Evolutionary conservation across 2,888 invertebrate species (phyloP).

Genomic region (Ormyrus labotus): DNA sequence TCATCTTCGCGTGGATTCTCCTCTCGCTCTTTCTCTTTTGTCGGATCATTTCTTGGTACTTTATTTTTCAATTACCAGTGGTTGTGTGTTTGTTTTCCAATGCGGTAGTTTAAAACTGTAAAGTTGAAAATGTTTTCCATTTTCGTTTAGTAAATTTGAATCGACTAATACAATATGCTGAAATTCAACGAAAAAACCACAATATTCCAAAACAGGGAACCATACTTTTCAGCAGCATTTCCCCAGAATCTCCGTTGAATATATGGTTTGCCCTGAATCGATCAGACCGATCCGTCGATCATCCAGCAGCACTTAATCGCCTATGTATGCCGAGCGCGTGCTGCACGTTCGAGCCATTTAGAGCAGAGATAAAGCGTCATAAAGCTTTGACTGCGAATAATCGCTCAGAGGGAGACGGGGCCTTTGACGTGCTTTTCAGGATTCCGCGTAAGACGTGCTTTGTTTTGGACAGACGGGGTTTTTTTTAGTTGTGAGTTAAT

Average conservation of each 20-base stretch:
- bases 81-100: not conserved
- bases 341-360: slow-evolving; percentile 4
- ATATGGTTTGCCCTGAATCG: too few species aligned
- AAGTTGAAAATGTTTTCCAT: too few species aligned
- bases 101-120: slow-evolving; percentile 13
- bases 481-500: too few species aligned
- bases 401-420: not conserved
- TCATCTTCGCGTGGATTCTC: slow-evolving; percentile 12
- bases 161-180: not conserved
- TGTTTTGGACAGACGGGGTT: too few species aligned
- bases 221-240: too few species aligned
- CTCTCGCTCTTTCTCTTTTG: not conserved
- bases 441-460: too few species aligned
- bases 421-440: too few species aligned
- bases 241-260: too few species aligned
- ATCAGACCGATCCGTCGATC: not conserved
- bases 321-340: slow-evolving; percentile 13
- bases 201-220: too few species aligned
- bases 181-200: not conserved
- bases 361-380: not conserved
- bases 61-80: not conserved
- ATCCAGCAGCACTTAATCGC: slow-evolving; percentile 12
- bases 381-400: not conserved
- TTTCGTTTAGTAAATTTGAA: not conserved
- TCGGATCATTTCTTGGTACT: not conserved